phyloP scores from a whole-genome alignment of 2,888 invertebrate species.

The Chrysopilus asiliformis region DNA sequence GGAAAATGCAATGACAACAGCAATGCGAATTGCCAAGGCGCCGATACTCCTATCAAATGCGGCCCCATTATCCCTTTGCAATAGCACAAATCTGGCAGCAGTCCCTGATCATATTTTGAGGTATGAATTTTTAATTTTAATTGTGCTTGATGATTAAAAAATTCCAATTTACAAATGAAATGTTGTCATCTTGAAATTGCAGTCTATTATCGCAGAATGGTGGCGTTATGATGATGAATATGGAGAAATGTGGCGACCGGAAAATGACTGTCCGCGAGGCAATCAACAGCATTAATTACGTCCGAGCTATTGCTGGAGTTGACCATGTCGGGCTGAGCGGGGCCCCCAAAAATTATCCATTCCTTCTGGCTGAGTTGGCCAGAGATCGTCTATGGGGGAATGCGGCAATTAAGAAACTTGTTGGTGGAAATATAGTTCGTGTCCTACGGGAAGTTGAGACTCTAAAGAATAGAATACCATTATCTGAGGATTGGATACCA shows the following conservation, averaged over 20 bases:
- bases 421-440: constrained; percentile 44
- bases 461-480: constrained; percentile 34
- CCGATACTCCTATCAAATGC: constrained; percentile 55
- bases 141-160: not conserved
- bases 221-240: constrained; percentile 49
- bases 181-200: constrained; percentile 4
- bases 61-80: constrained; percentile 47
- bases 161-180: not conserved
- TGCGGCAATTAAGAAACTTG: constrained; percentile 44
- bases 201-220: constrained; percentile 39
- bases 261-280: constrained; percentile 32
- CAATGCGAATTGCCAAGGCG: constrained; percentile 44
- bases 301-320: constrained; percentile 48
- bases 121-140: constrained; percentile 18
- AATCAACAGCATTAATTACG: constrained; percentile 49
- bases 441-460: constrained; percentile 41
- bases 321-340: constrained; percentile 51
- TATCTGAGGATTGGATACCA: constrained; percentile 43
- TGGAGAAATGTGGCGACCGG: constrained; percentile 39
- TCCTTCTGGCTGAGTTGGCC: constrained; percentile 46
- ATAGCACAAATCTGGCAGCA: constrained; percentile 53
- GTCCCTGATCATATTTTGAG: constrained; percentile 73
- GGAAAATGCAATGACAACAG: constrained; percentile 47
- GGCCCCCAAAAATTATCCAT: constrained; percentile 40
- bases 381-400: constrained; percentile 45